phyloP scores from a whole-genome alignment of 2,797 vertebrate species.

The Gymnocypris eckloni region DNA sequence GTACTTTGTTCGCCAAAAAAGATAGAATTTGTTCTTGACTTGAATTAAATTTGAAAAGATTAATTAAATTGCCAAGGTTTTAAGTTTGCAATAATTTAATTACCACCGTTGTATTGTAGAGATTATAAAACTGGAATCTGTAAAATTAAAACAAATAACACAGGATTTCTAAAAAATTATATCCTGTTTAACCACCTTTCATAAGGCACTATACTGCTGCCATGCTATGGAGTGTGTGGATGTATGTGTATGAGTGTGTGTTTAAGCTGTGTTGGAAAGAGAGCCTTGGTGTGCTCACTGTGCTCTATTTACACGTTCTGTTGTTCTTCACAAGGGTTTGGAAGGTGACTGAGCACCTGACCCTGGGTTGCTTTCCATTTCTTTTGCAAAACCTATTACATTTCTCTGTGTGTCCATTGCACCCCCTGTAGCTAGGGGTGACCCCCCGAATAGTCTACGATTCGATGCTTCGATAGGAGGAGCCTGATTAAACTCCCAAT shows the following conservation, averaged over 20 bases:
- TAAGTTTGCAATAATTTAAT: not conserved
- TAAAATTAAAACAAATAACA: not conserved
- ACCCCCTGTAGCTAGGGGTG: not conserved
- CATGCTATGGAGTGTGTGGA: not conserved
- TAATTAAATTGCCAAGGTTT: not conserved
- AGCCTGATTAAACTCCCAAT: too few relatives aligned
- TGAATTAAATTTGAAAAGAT: not conserved
- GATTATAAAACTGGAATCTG: not conserved
- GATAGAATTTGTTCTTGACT: not conserved
- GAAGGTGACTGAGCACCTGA: conserved; percentile 24
- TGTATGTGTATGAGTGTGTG: not conserved
- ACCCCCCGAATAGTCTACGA: too few relatives aligned
- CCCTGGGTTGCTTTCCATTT: conserved; percentile 59
- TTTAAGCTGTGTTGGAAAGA: not conserved
- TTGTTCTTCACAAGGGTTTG: not conserved
- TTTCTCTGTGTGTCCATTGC: not conserved
- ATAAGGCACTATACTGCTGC: not conserved
- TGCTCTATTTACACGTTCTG: not conserved
- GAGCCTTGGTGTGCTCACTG: not conserved
- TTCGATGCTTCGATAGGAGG: too few relatives aligned
- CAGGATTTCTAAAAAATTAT: not conserved
- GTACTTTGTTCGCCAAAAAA: not conserved
- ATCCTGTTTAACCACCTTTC: not conserved
- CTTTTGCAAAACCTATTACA: conserved; percentile 30
- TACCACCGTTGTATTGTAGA: not conserved